Evolutionary conservation across 2,113 vertebrate species (phyloP).

Genomic region (Oplegnathus fasciatus): DNA sequence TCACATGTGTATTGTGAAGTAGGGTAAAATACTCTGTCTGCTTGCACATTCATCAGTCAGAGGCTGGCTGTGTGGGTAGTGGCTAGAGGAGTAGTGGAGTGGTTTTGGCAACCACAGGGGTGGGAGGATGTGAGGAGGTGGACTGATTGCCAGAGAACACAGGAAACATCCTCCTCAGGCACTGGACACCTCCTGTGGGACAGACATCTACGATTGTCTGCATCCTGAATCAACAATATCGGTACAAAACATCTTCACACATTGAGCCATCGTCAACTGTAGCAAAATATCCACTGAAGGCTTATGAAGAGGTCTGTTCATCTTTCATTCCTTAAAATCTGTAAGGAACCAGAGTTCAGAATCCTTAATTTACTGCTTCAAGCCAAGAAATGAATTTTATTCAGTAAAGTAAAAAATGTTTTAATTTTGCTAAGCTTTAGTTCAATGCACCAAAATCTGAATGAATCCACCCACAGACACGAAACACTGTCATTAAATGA

Average conservation of each 20-base stretch:
- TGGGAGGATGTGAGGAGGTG: slow-evolving; percentile 70
- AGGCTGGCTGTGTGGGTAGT: slow-evolving; percentile 66
- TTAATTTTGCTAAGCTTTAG: background rate
- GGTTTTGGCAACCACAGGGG: slow-evolving; percentile 54
- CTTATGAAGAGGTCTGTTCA: background rate
- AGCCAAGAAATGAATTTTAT: background rate
- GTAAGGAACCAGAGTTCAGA: background rate
- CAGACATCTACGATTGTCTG: slow-evolving; percentile 19
- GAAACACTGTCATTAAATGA: background rate
- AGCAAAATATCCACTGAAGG: background rate
- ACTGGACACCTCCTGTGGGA: slow-evolving; percentile 44
- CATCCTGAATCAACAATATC: slow-evolving; percentile 27
- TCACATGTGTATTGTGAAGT: slow-evolving; percentile 45
- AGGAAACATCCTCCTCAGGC: slow-evolving; percentile 60
- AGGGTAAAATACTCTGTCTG: slow-evolving; percentile 57
- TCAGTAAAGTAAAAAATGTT: background rate
- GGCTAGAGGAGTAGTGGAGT: slow-evolving; percentile 50
- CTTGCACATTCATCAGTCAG: slow-evolving; percentile 55
- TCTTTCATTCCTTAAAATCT: background rate
- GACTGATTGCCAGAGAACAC: slow-evolving; percentile 57
- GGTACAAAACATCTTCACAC: slow-evolving; percentile 1
- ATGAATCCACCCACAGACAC: slow-evolving; percentile 6
- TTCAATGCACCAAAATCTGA: background rate
- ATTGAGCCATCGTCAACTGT: background rate
- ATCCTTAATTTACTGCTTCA: background rate